Evolutionary conservation across 1,140 invertebrate genomes (phyloP), one percentile per base, ranked within the genome.

Genomic region (Drusus annulatus): DNA sequence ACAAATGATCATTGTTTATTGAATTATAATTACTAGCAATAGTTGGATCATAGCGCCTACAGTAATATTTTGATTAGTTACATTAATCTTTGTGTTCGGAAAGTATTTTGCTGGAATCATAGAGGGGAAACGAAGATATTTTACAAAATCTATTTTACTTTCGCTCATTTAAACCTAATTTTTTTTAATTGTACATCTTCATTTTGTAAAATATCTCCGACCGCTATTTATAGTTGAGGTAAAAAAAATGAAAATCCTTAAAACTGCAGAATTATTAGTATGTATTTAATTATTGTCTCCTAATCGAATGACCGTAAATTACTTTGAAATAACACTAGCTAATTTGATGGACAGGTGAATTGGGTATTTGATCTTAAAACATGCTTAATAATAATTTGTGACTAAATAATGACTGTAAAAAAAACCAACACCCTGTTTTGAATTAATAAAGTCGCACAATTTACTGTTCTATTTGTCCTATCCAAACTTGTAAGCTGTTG

Each of bases 31-130:
- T 45, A 45, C 36, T 60, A 60, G 56, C 56, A 21, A 60, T 60
- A 60, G 56, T 60, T 60, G 17, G 23, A 60, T 60, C 7, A 60
- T 45, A 45, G 36, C 19, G 56, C 23, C 17, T 13, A 21, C 56
- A 60, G 56, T 60, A 60, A 60, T 60, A 60, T 60, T 60, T 60
- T 23, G 56, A 60, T 23, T 21, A 21, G 56, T 60, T 21, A 60
- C 19, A 60, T 13, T 17, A n/a, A 56, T 56, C 19, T 56, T 56
- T 56, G 56, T 60, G 56, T 60, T 23, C 36, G 56, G 56, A 60
- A 21, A 60, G 56, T 45, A 45, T 60, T 60, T 19, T 60, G 56
- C n/a, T 23, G 56, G 56, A 19, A 60, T 19, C 23, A 21, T 56
- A 15, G 10, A 45, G 10, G 3, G 17, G 56, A 17, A 19, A n/a